A percentile compares a stretch with the other conserved stretches of the same genome.
phyloP scores from a whole-genome alignment of 2,888 invertebrate genomes.

The Aphelenchoides bicaudatus region DNA sequence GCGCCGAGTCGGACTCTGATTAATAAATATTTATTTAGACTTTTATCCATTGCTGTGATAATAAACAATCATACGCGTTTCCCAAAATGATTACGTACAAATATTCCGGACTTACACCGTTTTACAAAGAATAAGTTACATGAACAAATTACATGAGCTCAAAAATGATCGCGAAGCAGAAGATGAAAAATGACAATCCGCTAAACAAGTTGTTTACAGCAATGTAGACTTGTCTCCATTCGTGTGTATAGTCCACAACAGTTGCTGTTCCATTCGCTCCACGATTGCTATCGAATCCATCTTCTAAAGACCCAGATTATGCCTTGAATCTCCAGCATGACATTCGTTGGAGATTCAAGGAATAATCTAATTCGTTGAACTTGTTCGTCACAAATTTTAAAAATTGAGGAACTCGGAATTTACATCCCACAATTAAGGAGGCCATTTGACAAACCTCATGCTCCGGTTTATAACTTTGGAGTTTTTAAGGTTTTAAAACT shows the following conservation, averaged over 20 bases:
- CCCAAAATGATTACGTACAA: neutral
- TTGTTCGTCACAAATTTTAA: too few species aligned
- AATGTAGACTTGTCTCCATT: conserved; percentile 57
- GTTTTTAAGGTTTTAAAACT: too few species aligned
- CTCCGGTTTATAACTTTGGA: too few species aligned
- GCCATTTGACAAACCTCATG: too few species aligned
- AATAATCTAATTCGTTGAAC: too few species aligned
- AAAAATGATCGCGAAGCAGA: conserved; percentile 46
- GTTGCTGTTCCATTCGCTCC: neutral
- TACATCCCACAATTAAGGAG: too few species aligned
- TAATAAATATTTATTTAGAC: neutral
- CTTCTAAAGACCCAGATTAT: too few species aligned
- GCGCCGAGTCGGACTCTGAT: conserved; percentile 5
- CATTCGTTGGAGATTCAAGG: too few species aligned
- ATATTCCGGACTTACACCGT: neutral
- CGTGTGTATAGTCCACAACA: conserved; percentile 46
- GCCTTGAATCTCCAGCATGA: too few species aligned
- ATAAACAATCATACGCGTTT: neutral
- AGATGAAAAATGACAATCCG: conserved; percentile 50
- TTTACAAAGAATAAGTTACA: conserved; percentile 13
- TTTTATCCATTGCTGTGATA: neutral
- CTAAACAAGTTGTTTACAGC: conserved; percentile 55
- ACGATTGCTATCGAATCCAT: conserved; percentile 15
- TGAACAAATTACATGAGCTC: conserved; percentile 32
- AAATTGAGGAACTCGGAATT: too few species aligned